Percentiles rank a stretch among this genome's conserved stretches.
These are phyloP conservation scores for Aphaenogaster floridana DNA, from an alignment of 1,140 invertebrate genomes.

Conservation along the genomic window DNA sequence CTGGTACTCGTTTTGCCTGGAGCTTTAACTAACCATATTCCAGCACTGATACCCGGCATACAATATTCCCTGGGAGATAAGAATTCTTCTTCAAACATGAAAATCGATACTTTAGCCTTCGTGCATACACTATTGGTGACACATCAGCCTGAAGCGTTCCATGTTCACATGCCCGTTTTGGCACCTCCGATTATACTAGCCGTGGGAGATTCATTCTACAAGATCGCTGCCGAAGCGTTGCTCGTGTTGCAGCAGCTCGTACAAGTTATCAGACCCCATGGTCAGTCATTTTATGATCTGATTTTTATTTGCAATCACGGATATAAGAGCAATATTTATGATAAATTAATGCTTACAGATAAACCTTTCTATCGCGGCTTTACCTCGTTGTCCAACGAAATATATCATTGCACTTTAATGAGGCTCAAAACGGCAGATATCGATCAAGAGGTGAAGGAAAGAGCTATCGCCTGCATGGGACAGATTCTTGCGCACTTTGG, in stretches of 20 bases:
- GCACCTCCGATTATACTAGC: slow-evolving; percentile 95
- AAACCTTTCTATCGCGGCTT: slow-evolving; percentile 91
- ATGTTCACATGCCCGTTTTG: slow-evolving; percentile 93
- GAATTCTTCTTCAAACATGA: slow-evolving; percentile 98
- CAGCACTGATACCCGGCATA: slow-evolving; percentile 95
- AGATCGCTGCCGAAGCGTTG: slow-evolving; percentile 98
- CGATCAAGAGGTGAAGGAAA: slow-evolving; percentile 99
- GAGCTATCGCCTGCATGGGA: slow-evolving; percentile 98
- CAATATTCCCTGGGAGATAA: slow-evolving; percentile 97
- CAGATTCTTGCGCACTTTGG: slow-evolving; percentile 97
- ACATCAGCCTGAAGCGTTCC: slow-evolving; percentile 91
- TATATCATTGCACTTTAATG: slow-evolving; percentile 95
- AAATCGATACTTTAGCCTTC: slow-evolving; percentile 98
- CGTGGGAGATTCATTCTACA: slow-evolving; percentile 98
- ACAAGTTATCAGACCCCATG: slow-evolving; percentile 96
- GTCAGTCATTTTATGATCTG: slow-evolving; percentile 84
- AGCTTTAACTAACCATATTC: slow-evolving; percentile 94
- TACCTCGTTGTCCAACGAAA: slow-evolving; percentile 91
- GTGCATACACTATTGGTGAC: slow-evolving; percentile 95
- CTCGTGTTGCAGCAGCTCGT: slow-evolving; percentile 97
- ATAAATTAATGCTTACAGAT: slow-evolving; percentile 78
- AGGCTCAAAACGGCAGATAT: slow-evolving; percentile 97
- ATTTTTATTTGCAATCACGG: neutral
- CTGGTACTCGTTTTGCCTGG: slow-evolving; percentile 96
- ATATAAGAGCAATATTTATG: neutral